Base-by-base conservation (phyloP, 2,797 vertebrate genomes). In the Ptychadena robeensis region DNA sequence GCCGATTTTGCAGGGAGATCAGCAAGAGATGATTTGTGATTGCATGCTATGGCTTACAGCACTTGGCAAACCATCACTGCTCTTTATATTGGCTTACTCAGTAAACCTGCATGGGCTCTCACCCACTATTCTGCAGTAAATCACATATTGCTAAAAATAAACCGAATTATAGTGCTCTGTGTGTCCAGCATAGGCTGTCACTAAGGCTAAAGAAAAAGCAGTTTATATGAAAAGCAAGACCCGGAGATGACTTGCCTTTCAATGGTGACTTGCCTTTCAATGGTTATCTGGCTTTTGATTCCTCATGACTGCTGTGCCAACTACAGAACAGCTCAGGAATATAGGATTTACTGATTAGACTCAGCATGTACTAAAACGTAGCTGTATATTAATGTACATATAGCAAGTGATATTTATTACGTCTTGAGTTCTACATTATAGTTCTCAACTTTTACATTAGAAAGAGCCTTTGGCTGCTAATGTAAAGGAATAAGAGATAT, bases 291-390 rank as follows among this genome's bases (percentile, higher is more conserved):
- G 35, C 38, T 73, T 83, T 73, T 73, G 75, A 44, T 70, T 83
- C 40, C 61, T 4, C 38, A 44, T 73, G 27, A 73, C 75, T 79
- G 81, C 81, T 83, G 81, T 70, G 74, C 81, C 81, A 83, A 79
- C 67, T 63, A 44, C 69, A 73, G 61, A 67, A 73, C 31, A 79
- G 73, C 75, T 67, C 82, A 32, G 63, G 71, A 79, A 83, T 79
- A 69, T 73, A 67, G 59, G 75, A 83, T 83, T 83, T 83, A 66
- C 68, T 79, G 75, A 83, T 83, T 79, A 83, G 82, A 38, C 82
- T 31, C 82, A 79, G 76, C 76, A 22, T 84, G 82, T 34, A 27
- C 38, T 57, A 61, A 73, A 79, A 79, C 57, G 38, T 38, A 44
- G 22, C 30, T 35, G 28, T 40, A 59, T 15, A 61, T 25, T 59